Conservation (phyloP, 30 jellyfish, hydroid and myxozoan species). For the Aurelia sp. region DNA sequence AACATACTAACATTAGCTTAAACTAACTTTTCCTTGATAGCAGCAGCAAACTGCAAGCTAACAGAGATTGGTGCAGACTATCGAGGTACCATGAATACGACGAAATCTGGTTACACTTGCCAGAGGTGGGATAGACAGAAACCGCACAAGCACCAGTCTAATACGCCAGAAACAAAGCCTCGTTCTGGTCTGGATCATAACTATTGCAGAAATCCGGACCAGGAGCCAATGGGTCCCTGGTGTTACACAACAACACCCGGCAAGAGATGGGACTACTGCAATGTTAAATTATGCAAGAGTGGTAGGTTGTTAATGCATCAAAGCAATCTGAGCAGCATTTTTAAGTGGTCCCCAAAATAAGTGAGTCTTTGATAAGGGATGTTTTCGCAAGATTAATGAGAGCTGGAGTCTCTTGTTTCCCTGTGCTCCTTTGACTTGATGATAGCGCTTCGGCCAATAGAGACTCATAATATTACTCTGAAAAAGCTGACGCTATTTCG, state of each 20-base stretch:
- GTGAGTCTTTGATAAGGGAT: too few relatives aligned
- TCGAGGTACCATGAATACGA: constrained; percentile 54
- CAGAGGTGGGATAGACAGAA: constrained; percentile 72
- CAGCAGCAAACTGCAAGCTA: constrained; percentile 50
- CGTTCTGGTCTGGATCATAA: constrained; percentile 49
- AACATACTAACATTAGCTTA: constrained; percentile 36
- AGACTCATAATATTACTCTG: too few relatives aligned
- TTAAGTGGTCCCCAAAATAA: too few relatives aligned
- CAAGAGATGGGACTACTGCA: constrained; percentile 74
- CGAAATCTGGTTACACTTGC: constrained; percentile 63
- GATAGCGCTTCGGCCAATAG: too few relatives aligned
- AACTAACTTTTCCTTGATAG: constrained; percentile 76
- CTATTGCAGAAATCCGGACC: constrained; percentile 79
- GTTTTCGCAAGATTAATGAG: too few relatives aligned
- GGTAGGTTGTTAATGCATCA: constrained; percentile 64
- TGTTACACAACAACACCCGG: constrained; percentile 66
- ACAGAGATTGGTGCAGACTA: constrained; percentile 47
- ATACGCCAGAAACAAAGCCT: constrained; percentile 48
- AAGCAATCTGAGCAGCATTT: too few relatives aligned
- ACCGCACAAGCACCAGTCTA: constrained; percentile 43
- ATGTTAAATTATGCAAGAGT: constrained; percentile 44
- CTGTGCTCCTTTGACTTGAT: too few relatives aligned
- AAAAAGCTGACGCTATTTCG: too few relatives aligned
- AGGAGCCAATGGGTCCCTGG: constrained; percentile 80
- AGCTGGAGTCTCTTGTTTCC: too few relatives aligned